A percentile compares a stretch with the other conserved stretches of the same genome.
phyloP scores from a whole-genome alignment of 2,888 invertebrate species.

The Agonopterix alstromeriana region DNA sequence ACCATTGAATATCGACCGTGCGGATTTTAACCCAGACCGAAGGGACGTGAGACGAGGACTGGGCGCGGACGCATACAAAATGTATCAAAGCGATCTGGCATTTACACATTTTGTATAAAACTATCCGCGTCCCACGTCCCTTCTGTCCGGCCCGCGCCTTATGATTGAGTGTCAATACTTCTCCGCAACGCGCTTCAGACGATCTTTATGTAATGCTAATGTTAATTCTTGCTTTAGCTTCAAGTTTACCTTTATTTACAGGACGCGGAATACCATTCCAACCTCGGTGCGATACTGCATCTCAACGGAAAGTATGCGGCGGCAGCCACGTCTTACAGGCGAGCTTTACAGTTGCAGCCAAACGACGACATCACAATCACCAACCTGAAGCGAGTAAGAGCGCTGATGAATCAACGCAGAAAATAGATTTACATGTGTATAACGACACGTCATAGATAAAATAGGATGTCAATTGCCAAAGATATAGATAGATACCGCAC shows the following conservation, averaged over 20 bases:
- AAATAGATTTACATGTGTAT: slow-evolving; percentile 29
- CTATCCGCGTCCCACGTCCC: too few relatives aligned
- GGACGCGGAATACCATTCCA: slow-evolving; percentile 94
- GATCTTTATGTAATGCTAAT: too few relatives aligned
- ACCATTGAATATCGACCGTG: too few relatives aligned
- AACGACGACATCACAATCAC: slow-evolving; percentile 91
- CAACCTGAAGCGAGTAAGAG: slow-evolving; percentile 82
- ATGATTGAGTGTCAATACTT: too few relatives aligned
- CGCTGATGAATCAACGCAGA: slow-evolving; percentile 53
- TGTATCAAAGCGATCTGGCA: too few relatives aligned
- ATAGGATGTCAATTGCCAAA: slow-evolving; percentile 68
- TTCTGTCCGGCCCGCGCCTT: too few relatives aligned
- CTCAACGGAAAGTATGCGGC: slow-evolving; percentile 92
- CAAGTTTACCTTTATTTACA: slow-evolving; percentile 36
- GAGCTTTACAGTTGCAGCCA: slow-evolving; percentile 91
- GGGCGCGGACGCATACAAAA: too few relatives aligned
- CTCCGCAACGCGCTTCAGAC: too few relatives aligned
- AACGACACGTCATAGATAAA: slow-evolving; percentile 25
- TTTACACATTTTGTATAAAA: too few relatives aligned
- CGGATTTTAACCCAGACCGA: too few relatives aligned
- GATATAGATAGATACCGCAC: slow-evolving; percentile 28
- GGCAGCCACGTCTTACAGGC: slow-evolving; percentile 90
- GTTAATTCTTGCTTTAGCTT: too few relatives aligned
- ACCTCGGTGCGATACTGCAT: slow-evolving; percentile 96
- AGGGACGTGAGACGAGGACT: too few relatives aligned